Conservation (phyloP, 1,140 invertebrate species). For the Apis dorsata region DNA sequence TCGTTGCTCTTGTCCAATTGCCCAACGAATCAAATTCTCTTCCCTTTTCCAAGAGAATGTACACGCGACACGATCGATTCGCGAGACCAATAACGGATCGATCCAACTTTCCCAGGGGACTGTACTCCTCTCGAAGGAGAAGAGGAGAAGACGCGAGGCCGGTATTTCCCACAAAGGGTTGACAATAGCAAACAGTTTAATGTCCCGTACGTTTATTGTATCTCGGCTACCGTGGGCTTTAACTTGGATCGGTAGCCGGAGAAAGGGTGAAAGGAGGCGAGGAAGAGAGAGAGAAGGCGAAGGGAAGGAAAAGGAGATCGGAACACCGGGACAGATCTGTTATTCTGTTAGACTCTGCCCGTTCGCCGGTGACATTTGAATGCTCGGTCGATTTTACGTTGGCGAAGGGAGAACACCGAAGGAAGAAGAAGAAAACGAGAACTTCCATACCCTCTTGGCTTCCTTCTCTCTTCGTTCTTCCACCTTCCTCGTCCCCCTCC, state of each 20-base stretch:
- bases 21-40: too few relatives aligned
- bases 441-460: constrained; percentile 9
- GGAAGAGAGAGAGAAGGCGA: constrained; percentile 19
- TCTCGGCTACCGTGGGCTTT: constrained; percentile 69
- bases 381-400: constrained; percentile 69
- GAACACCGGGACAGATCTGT: constrained; percentile 73
- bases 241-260: constrained; percentile 58
- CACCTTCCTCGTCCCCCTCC: too few relatives aligned
- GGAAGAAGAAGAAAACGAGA: constrained; percentile 41
- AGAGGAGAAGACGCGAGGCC: constrained; percentile 10
- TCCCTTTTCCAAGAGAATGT: too few relatives aligned
- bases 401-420: constrained; percentile 27
- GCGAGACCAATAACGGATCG: background rate
- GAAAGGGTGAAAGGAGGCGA: constrained; percentile 47
- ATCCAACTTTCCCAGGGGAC: constrained; percentile 33
- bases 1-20: too few relatives aligned
- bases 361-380: constrained; percentile 77
- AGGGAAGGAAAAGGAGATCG: constrained; percentile 43
- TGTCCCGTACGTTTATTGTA: constrained; percentile 78
- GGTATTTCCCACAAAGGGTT: constrained; percentile 69
- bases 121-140: constrained; percentile 6
- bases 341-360: constrained; percentile 72
- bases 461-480: background rate
- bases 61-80: background rate
- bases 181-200: constrained; percentile 79